Conservation (phyloP, 2,888 invertebrate genomes). For the Lasius platythorax region DNA sequence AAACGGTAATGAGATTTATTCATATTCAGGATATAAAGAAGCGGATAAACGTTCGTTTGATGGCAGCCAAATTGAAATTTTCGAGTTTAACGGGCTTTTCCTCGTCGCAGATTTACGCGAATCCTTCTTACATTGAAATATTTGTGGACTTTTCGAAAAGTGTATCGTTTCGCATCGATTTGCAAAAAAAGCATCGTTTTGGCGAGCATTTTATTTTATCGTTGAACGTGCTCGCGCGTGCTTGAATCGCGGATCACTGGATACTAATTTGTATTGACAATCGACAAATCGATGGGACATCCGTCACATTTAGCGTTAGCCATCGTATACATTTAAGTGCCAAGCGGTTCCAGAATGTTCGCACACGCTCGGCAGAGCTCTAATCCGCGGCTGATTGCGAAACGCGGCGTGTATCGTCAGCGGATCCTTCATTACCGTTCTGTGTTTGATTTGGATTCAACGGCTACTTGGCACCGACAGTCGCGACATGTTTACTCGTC, state of each 20-base stretch:
- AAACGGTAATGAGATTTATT: conserved; percentile 48
- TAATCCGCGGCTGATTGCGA: conserved; percentile 53
- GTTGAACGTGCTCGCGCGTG: neutral
- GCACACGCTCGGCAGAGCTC: conserved; percentile 19
- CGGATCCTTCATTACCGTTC: conserved; percentile 61
- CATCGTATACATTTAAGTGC: conserved; percentile 52
- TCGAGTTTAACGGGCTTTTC: conserved; percentile 1
- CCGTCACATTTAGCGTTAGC: conserved; percentile 42
- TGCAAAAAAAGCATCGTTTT: neutral
- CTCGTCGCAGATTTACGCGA: neutral
- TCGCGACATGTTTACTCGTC: conserved; percentile 11
- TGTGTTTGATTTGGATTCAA: conserved; percentile 55
- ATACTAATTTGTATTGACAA: neutral
- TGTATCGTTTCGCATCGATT: neutral
- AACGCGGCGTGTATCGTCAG: neutral
- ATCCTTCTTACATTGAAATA: neutral
- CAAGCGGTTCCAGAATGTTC: conserved; percentile 32
- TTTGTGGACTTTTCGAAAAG: neutral
- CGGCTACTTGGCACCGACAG: conserved; percentile 18
- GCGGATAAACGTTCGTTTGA: conserved; percentile 31
- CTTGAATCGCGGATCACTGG: neutral
- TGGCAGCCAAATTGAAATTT: conserved; percentile 37
- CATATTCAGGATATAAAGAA: conserved; percentile 33
- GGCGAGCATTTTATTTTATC: neutral
- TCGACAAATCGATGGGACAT: conserved; percentile 38